Percentiles rank a stretch among this genome's conserved stretches.
Evolutionary conservation across 2,888 invertebrate genomes (phyloP).

Genomic region (Eledona agricola): DNA sequence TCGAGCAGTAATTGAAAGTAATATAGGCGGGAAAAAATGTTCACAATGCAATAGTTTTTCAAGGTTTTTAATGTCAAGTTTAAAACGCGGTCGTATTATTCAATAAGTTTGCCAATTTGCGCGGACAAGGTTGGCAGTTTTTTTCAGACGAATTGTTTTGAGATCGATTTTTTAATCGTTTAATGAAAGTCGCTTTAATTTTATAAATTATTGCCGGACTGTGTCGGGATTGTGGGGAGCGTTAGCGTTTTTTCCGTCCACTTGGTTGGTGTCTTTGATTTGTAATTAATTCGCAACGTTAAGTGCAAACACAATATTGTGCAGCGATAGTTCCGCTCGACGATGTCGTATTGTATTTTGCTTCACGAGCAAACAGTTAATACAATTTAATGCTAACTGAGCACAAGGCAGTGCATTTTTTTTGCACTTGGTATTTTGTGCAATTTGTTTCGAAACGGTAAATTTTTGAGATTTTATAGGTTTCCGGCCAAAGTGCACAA

Average conservation of each 20-base stretch:
- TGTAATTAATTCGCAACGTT: too few species aligned
- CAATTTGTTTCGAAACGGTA: conserved; percentile 14
- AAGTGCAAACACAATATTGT: too few species aligned
- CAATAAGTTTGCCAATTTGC: conserved; percentile 27
- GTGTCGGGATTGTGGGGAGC: too few species aligned
- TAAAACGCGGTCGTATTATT: conserved; percentile 25
- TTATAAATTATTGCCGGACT: too few species aligned
- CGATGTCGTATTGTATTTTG: too few species aligned
- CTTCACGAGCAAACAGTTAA: conserved; percentile 10
- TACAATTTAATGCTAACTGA: conserved; percentile 14
- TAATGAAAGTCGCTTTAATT: conserved; percentile 15
- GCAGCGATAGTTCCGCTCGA: too few species aligned
- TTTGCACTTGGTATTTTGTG: conserved; percentile 5
- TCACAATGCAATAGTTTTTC: conserved; percentile 11
- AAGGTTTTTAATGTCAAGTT: conserved; percentile 33
- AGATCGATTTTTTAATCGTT: conserved; percentile 3
- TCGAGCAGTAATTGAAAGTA: conserved; percentile 24
- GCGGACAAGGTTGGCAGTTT: conserved; percentile 29
- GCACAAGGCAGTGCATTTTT: conserved; percentile 8
- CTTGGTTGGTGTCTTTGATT: too few species aligned
- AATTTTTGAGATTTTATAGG: too few species aligned
- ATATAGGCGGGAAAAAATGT: conserved; percentile 18
- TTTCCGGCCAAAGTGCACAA: too few species aligned
- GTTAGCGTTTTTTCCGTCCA: too few species aligned
- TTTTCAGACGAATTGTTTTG: conserved; percentile 14